phyloP scores from a whole-genome alignment of 1,140 invertebrate species.

The Zelostemma sp. region DNA sequence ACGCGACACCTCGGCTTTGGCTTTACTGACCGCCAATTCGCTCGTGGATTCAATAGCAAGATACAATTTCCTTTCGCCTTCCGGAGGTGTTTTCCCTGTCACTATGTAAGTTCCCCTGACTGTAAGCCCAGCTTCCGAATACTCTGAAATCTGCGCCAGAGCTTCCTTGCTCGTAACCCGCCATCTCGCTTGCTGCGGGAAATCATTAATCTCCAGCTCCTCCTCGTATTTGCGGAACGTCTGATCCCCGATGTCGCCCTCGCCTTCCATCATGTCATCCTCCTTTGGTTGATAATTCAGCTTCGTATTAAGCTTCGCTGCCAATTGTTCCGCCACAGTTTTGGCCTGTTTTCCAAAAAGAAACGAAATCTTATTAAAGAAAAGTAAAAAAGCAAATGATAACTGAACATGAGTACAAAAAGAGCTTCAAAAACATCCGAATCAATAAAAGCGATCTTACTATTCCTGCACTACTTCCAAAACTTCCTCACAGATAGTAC shows the following conservation, averaged over 20 bases:
- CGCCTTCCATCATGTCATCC: slow-evolving; percentile 78
- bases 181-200: slow-evolving; percentile 98
- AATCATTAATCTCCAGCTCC: slow-evolving; percentile 99
- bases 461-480: background rate
- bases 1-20: slow-evolving; percentile 97
- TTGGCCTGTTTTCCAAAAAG: slow-evolving; percentile 75
- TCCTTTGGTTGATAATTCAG: slow-evolving; percentile 96
- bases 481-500: background rate
- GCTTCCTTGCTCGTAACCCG: slow-evolving; percentile 99
- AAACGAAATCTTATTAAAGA: slow-evolving; percentile 12
- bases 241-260: slow-evolving; percentile 78
- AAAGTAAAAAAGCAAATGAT: too few relatives aligned
- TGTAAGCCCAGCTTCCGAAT: slow-evolving; percentile 98
- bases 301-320: slow-evolving; percentile 96
- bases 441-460: background rate
- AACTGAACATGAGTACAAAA: too few relatives aligned
- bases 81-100: slow-evolving; percentile 88
- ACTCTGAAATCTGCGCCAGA: slow-evolving; percentile 97
- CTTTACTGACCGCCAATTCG: slow-evolving; percentile 96
- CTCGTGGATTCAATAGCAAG: slow-evolving; percentile 99
- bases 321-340: slow-evolving; percentile 92
- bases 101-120: slow-evolving; percentile 98
- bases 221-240: slow-evolving; percentile 96
- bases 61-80: slow-evolving; percentile 97
- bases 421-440: too few relatives aligned